Conservation (phyloP, 2,888 invertebrate genomes). For the Perizoma affinitatum region DNA sequence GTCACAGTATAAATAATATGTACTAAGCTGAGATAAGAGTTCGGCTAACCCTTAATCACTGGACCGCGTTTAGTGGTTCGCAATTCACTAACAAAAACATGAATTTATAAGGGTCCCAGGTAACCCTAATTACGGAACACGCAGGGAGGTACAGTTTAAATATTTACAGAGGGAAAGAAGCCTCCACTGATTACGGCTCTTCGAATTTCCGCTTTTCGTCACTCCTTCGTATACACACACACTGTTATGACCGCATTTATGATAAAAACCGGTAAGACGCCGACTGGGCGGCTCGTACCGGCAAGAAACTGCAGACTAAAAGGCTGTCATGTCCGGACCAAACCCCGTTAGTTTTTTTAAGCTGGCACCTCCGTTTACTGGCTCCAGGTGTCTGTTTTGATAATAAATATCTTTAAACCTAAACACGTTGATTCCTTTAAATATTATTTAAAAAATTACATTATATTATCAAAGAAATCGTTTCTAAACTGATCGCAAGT, state of each 20-base stretch:
- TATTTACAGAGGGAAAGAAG: conserved; percentile 35
- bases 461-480: too few relatives aligned
- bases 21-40: conserved; percentile 11
- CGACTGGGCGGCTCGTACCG: too few relatives aligned
- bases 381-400: too few relatives aligned
- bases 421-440: too few relatives aligned
- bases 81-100: conserved; percentile 40
- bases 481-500: too few relatives aligned
- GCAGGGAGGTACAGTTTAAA: conserved; percentile 35
- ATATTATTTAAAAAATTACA: too few relatives aligned
- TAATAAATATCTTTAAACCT: too few relatives aligned
- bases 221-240: conserved; percentile 8
- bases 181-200: conserved; percentile 39
- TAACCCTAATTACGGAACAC: conserved; percentile 39
- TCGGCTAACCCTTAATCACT: conserved; percentile 34
- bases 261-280: neutral
- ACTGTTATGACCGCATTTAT: conserved; percentile 1
- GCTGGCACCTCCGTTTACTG: too few relatives aligned
- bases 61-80: conserved; percentile 27
- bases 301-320: too few relatives aligned
- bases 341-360: too few relatives aligned
- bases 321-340: too few relatives aligned
- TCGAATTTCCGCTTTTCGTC: conserved; percentile 30
- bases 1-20: conserved; percentile 2
- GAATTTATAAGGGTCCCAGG: conserved; percentile 37